These are phyloP conservation scores for Rhabdornis inornatus DNA, from an alignment of 2,113 vertebrate species.

Conservation along the genomic window DNA sequence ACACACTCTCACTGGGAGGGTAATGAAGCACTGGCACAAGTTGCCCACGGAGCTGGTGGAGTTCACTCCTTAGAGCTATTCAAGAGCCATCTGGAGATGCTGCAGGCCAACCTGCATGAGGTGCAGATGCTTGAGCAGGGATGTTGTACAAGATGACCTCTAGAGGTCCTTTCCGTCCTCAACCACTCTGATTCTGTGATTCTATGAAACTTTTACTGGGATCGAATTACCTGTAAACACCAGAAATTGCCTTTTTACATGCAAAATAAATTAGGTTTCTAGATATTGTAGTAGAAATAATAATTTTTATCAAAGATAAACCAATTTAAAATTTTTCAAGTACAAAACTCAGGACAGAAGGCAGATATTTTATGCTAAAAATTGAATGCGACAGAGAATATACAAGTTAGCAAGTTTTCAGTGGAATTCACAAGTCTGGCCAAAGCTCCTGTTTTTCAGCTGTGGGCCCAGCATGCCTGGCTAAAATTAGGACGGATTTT, in stretches of 20 bases:
- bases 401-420: not conserved
- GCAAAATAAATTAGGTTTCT: not conserved
- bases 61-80: not conserved
- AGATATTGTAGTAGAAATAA: not conserved
- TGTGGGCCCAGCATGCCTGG: not conserved
- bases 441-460: constrained; percentile 15
- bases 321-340: not conserved
- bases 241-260: not conserved
- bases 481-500: constrained; percentile 37
- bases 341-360: not conserved
- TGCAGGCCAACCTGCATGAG: not conserved
- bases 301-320: not conserved
- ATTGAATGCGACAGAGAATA: not conserved
- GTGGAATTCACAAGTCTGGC: not conserved
- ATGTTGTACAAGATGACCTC: not conserved
- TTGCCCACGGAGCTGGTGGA: not conserved
- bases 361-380: not conserved
- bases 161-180: not conserved
- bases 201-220: not conserved
- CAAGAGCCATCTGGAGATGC: not conserved
- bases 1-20: not conserved
- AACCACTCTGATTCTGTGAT: not conserved
- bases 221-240: not conserved
- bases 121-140: not conserved
- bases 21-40: not conserved